Evolutionary conservation across 2,113 vertebrate species (phyloP).

Genomic region (Eulemur rufifrons): DNA sequence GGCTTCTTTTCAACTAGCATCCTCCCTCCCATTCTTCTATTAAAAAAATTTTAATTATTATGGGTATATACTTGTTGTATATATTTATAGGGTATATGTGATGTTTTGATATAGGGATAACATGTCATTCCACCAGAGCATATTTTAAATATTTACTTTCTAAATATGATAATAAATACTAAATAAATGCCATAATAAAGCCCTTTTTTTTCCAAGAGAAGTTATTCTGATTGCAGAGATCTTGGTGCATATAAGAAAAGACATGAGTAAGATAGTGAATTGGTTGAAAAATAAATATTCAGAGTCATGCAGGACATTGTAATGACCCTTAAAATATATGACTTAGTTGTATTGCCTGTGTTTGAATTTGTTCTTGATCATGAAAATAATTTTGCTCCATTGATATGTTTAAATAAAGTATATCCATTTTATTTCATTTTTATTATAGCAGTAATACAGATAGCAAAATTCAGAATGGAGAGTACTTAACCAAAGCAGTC

Average conservation of each 20-base stretch:
- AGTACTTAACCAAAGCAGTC: background rate
- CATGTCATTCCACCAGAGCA: background rate
- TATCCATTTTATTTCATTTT: background rate
- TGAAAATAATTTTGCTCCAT: background rate
- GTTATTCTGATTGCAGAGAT: background rate
- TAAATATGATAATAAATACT: background rate
- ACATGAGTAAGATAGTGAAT: background rate
- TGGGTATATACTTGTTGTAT: too few species aligned
- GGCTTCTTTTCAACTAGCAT: background rate
- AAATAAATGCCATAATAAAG: background rate
- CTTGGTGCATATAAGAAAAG: background rate
- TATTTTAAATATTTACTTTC: slow-evolving; percentile 9
- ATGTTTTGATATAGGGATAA: too few species aligned
- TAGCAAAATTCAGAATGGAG: background rate
- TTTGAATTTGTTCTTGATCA: background rate
- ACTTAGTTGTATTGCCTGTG: background rate
- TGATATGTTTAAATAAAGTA: background rate
- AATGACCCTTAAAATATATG: background rate
- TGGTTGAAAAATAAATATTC: background rate
- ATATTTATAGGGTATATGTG: too few species aligned
- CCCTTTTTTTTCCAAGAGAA: background rate
- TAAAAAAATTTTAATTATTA: too few species aligned
- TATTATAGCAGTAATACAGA: background rate
- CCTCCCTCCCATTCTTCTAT: background rate
- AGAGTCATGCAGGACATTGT: background rate